A percentile compares a stretch with the other conserved stretches of the same genome.
Conservation (phyloP, 2,113 vertebrate genomes). For the Cochlearius cochlearius region DNA sequence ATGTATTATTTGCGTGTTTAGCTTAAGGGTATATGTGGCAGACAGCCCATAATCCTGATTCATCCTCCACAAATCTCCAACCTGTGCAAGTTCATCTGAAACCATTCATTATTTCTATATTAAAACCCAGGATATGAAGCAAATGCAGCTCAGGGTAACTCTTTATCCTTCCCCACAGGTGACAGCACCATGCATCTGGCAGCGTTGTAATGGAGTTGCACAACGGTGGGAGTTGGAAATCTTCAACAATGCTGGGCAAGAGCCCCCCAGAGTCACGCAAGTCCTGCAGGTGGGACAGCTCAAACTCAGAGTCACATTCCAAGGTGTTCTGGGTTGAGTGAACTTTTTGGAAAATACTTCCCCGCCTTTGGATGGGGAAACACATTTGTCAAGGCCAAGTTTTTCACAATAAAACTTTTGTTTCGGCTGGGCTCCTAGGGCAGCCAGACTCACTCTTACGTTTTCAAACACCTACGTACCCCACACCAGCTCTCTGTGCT, state of each 20-base stretch:
- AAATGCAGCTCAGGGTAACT: background rate
- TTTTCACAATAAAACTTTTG: background rate
- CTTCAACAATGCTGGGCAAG: background rate
- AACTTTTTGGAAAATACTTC: background rate
- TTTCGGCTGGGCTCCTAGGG: background rate
- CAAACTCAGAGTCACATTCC: background rate
- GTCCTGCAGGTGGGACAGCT: background rate
- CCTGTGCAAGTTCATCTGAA: background rate
- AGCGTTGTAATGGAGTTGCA: background rate
- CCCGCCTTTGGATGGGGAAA: background rate
- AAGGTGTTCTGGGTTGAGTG: background rate
- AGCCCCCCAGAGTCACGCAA: background rate
- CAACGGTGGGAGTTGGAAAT: background rate
- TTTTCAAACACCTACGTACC: background rate
- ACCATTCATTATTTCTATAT: background rate
- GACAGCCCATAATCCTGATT: constrained; percentile 8
- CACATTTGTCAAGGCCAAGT: background rate
- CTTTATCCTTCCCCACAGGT: background rate
- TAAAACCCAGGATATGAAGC: background rate
- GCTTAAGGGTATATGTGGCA: background rate
- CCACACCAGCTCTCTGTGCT: background rate
- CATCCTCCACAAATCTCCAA: background rate
- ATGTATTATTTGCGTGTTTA: background rate
- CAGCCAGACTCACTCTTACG: background rate
- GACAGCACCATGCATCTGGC: background rate